Conservation (phyloP, 2,888 invertebrate genomes). For the Cistogaster globosa region DNA sequence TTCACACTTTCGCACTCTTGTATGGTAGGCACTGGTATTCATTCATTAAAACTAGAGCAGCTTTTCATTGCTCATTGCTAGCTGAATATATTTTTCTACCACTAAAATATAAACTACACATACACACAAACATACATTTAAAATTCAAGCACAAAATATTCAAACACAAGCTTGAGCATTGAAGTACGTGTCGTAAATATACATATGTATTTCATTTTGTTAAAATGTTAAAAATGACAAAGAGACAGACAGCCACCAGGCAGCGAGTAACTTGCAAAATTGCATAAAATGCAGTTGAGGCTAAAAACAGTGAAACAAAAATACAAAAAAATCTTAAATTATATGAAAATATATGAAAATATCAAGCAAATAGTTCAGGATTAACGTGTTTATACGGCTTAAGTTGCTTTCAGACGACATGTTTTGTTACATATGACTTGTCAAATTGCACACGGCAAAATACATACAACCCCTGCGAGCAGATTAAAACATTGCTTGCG, state of each 20-base stretch:
- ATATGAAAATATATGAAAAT: no score
- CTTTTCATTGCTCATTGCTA: constrained; percentile 13
- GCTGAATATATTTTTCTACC: constrained; percentile 7
- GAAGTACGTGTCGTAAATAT: neutral
- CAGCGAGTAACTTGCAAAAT: constrained; percentile 2
- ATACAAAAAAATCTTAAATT: no score
- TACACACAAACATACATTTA: neutral
- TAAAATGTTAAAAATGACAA: constrained; percentile 33
- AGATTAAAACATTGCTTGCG: no score
- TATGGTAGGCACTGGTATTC: constrained; percentile 13
- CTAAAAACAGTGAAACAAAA: constrained; percentile 31
- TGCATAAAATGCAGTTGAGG: constrained; percentile 26
- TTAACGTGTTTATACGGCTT: no score
- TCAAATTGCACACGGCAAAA: no score
- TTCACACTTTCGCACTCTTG: neutral
- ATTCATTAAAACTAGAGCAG: constrained; percentile 56
- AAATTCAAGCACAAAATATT: no score
- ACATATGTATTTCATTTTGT: neutral
- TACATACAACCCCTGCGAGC: no score
- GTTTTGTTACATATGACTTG: no score
- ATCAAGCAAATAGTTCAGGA: no score
- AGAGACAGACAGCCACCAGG: constrained; percentile 5
- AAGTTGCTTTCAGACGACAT: no score
- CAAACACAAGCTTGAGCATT: neutral
- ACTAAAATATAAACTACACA: neutral